These are phyloP conservation scores for Nannoperca australis DNA, from an alignment of 2,797 vertebrate species.

Conservation along the genomic window DNA sequence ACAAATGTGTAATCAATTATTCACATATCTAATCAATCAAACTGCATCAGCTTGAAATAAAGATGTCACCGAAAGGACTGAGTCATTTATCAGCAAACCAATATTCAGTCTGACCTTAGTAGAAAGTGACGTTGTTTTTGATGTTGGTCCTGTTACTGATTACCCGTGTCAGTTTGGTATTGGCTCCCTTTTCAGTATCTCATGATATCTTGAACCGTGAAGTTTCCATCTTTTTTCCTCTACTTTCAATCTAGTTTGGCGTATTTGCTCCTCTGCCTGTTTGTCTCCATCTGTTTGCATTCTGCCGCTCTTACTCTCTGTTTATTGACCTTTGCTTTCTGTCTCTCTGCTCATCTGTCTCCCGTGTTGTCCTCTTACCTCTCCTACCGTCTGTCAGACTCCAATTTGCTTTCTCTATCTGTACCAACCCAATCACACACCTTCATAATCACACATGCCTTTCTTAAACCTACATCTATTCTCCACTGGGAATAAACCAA, in stretches of 20 bases:
- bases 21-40: constrained; percentile 42
- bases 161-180: background rate
- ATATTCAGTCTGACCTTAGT: constrained; percentile 16
- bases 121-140: background rate
- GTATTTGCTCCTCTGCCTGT: constrained; percentile 66
- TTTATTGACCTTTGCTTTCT: constrained; percentile 77
- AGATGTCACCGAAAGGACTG: constrained; percentile 29
- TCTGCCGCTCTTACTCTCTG: constrained; percentile 66
- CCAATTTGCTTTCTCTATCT: constrained; percentile 71
- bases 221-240: constrained; percentile 45
- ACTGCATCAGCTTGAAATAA: constrained; percentile 32
- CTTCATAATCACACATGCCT: constrained; percentile 62
- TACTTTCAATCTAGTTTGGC: constrained; percentile 52
- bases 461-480: constrained; percentile 47
- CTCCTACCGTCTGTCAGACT: constrained; percentile 57
- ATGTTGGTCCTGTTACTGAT: background rate
- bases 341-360: constrained; percentile 66
- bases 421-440: constrained; percentile 64
- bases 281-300: constrained; percentile 75
- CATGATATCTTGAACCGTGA: constrained; percentile 30
- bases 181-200: background rate
- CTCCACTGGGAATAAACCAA: constrained; percentile 61
- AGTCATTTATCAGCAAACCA: constrained; percentile 6
- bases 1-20: constrained; percentile 45
- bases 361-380: constrained; percentile 45